These are phyloP conservation scores for Coelopa pilipes DNA, from an alignment of 2,888 invertebrate genomes.

Conservation along the genomic window DNA sequence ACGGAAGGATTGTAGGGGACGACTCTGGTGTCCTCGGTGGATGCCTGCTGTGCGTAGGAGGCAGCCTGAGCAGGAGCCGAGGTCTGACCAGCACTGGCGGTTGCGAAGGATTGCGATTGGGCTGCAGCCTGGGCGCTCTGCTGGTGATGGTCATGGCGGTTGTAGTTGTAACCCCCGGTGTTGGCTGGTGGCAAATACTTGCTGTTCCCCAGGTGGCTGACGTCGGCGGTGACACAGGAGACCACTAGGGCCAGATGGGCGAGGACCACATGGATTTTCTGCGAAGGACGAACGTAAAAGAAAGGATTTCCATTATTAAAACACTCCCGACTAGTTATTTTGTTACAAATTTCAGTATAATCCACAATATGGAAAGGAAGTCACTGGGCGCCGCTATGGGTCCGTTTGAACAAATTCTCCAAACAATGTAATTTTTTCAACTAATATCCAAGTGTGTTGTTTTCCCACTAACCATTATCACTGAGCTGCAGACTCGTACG, in stretches of 20 bases:
- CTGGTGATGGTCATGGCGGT: no score
- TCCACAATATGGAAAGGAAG: no score
- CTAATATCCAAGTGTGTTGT: conserved; percentile 3
- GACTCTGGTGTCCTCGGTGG: conserved; percentile 2
- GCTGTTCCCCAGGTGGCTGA: conserved; percentile 44
- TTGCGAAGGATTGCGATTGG: no score
- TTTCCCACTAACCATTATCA: conserved; percentile 56
- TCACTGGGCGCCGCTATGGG: no score
- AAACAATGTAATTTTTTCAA: conserved; percentile 7
- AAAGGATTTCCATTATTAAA: neutral
- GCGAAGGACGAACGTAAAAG: conserved; percentile 15
- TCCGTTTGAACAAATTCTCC: no score
- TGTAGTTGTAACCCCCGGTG: neutral
- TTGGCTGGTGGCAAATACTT: conserved; percentile 50
- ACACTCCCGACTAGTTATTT: no score
- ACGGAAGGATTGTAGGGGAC: neutral
- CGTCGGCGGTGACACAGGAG: conserved; percentile 47
- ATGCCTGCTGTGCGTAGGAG: conserved; percentile 36
- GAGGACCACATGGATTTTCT: conserved; percentile 51
- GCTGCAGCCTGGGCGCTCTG: no score
- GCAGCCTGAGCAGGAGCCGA: neutral
- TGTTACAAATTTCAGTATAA: conserved; percentile 17
- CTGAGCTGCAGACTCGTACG: conserved; percentile 50
- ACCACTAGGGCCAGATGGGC: conserved; percentile 44
- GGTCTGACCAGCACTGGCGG: neutral